Base-by-base conservation (phyloP, 2,888 invertebrate genomes). In the Euphydryas editha region DNA sequence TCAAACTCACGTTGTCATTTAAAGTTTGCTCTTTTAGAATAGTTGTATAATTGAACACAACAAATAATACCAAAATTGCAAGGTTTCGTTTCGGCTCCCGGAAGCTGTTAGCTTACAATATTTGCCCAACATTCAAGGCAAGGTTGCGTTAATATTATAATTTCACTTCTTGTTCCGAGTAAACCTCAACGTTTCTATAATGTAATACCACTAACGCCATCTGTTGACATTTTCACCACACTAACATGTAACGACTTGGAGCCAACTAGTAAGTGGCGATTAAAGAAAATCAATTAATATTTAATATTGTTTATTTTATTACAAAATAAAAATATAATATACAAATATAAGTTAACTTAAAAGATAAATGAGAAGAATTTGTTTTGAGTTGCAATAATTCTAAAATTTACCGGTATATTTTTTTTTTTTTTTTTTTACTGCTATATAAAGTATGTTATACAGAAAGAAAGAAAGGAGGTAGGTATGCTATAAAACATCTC, bases 131-230 rank as follows among this genome's bases (percentile, higher is more conserved):
- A 18, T 15, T 47, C 47, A 39, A 57, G 57, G 57, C 47, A 62
- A 62, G 62, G 62, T 49, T 47, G 57, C 39, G 18, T 39, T 57
- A 47, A 39, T 37, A 37, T 18, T 36, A 36, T 39, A 56, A 56
- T 56, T 57, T 57, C 47, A 57, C 39, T 61, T 30, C 47, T 20
- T 20, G 47, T 47, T 47, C 15, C n/a, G 42, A 44, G 15, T 5
- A 1, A 20, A 47, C 15, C 7, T 54, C 36, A 11, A 8, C 36
- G 10, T 36, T 17, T 8, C 15, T 17, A 1, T 7, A 24, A 36
- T 17, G 1, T 30, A 17, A 21, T 1, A 21, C 15, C 13, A 24
- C 49, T 21, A 49, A 30, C 54, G 54, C 54, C 54, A 54, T 54
- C 54, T 54, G 54, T 54, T 36, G 36, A 30, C 36, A 36, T 17